A percentile compares a stretch with the other conserved stretches of the same genome.
Evolutionary conservation across 2,797 vertebrate species (phyloP).

Genomic region (Melanotaenia trifasciata): DNA sequence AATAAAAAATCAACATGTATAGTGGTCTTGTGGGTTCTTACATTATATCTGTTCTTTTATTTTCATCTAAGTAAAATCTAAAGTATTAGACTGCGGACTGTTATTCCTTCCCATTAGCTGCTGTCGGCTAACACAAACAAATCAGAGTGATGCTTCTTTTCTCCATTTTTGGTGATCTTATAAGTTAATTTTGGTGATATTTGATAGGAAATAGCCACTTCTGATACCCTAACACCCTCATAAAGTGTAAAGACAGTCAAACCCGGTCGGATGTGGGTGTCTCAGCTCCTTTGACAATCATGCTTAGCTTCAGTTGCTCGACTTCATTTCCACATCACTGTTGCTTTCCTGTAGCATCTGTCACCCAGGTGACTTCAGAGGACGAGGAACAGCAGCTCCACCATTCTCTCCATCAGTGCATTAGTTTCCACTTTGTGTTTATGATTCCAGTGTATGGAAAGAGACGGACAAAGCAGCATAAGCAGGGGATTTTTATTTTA

Average conservation of each 20-base stretch:
- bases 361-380: conserved; percentile 2
- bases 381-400: neutral
- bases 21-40: too few species aligned
- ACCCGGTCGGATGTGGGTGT: neutral
- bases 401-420: neutral
- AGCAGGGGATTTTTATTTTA: neutral
- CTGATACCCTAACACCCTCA: neutral
- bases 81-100: too few species aligned
- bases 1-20: too few species aligned
- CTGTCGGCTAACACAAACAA: too few species aligned
- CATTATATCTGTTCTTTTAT: too few species aligned
- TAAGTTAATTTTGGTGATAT: too few species aligned
- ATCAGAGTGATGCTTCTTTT: too few species aligned
- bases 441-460: neutral
- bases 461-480: neutral
- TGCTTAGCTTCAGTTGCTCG: conserved; percentile 48
- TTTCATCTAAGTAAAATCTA: too few species aligned
- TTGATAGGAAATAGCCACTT: neutral
- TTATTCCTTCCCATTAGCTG: too few species aligned
- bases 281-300: conserved; percentile 22
- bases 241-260: neutral
- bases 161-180: too few species aligned
- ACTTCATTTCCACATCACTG: conserved; percentile 44
- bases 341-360: conserved; percentile 26
- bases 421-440: neutral